Evolutionary conservation across 2,797 vertebrate genomes (phyloP), one percentile per base, ranked within the genome.

Genomic region (Lycodopsis pacificus): DNA sequence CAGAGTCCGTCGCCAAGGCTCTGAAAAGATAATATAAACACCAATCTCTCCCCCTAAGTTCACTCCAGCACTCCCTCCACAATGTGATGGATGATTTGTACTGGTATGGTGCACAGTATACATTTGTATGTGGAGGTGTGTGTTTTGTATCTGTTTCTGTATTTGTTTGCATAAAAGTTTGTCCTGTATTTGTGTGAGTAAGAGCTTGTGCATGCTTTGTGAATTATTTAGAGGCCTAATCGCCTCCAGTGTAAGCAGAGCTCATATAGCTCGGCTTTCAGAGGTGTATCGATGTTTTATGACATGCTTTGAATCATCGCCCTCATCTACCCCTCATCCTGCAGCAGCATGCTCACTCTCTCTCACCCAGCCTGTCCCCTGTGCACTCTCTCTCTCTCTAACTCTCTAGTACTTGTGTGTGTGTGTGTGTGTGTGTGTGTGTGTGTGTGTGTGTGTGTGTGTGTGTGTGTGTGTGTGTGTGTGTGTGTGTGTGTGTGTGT

Each of bases 221-320:
- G 81, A 90, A 93, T 92, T 89, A 93, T 92, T 90, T 88, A 94
- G 79, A 81, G 80, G 67, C 65, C 71, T 88, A 83, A 89, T 92
- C 61, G 40, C 77, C 84, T 82, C 71, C 80, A 77, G 82, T 58
- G 77, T 75, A 83, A 87, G 89, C 85, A 82, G 82, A 73, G 79
- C 80, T 67, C n/a, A 20, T 76, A 78, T 76, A 78, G 84, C 71
- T 14, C 7, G 13, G 71, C 76, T 81, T 80, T 79, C 79, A 65
- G 87, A 83, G 82, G 76, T 86, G 83, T 89, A 91, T 91, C 44
- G 83, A 92, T 93, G 86, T 86, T 92, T 92, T 88, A 88, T 88
- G 80, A 91, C 91, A 83, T 73, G 81, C 80, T 89, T 88, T 91
- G 87, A 87, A 86, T 90, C 91, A 87, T 89, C 68, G 61, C 30